A percentile compares a stretch with the other conserved stretches of the same genome.
Evolutionary conservation across 2,888 invertebrate species (phyloP).

Genomic region (Folsomia candida): DNA sequence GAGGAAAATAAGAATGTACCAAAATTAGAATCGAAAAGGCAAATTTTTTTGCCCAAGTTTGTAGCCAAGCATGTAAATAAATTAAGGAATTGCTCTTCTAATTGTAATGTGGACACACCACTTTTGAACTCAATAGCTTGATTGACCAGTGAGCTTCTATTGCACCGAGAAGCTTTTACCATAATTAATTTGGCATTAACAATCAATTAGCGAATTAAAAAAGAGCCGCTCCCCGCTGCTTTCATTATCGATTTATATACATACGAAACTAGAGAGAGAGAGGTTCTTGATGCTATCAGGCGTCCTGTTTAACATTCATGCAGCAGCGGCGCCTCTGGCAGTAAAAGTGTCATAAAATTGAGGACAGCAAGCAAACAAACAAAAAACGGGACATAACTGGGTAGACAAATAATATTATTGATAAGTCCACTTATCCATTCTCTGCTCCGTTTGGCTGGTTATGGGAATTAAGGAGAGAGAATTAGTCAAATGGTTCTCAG

Average conservation of each 20-base stretch:
- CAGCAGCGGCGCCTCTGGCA: not conserved
- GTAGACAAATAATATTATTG: too few relatives aligned
- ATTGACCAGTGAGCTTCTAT: too few relatives aligned
- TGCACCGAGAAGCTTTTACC: not conserved
- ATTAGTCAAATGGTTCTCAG: not conserved
- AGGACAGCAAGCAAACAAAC: not conserved
- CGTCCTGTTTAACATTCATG: not conserved
- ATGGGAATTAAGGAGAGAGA: not conserved
- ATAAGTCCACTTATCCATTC: not conserved
- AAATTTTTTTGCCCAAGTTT: too few relatives aligned
- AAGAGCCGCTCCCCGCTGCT: not conserved
- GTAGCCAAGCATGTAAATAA: too few relatives aligned
- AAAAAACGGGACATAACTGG: too few relatives aligned
- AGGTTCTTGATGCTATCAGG: not conserved
- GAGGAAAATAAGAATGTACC: too few relatives aligned
- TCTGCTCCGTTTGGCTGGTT: not conserved
- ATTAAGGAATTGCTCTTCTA: too few relatives aligned
- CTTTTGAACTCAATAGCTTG: too few relatives aligned
- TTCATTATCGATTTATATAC: not conserved
- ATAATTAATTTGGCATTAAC: not conserved
- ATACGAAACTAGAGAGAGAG: not conserved
- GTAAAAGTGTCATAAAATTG: not conserved
- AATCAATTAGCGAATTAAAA: not conserved
- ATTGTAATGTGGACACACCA: too few relatives aligned
- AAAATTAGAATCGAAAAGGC: too few relatives aligned